Conservation (phyloP, 2,888 invertebrate species). For the Rotaria macrura region DNA sequence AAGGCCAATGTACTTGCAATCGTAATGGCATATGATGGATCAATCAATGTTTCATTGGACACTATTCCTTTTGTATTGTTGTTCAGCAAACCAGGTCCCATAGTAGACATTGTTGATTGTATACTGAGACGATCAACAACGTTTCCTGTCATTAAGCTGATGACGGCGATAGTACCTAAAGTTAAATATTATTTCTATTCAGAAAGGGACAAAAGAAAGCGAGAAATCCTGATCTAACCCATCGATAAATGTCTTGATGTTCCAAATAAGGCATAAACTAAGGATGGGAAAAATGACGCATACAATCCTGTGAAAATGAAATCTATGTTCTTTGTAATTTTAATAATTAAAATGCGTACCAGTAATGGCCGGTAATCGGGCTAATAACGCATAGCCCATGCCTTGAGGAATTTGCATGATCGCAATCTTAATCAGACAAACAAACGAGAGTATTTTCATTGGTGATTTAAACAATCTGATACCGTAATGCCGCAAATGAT, state of each 20-base stretch:
- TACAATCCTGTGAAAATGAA: neutral
- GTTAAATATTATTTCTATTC: neutral
- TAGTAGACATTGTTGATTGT: neutral
- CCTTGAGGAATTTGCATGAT: conserved; percentile 15
- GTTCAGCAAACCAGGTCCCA: neutral
- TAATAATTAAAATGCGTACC: neutral
- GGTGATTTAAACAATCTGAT: too few species aligned
- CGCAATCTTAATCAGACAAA: neutral
- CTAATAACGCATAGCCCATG: neutral
- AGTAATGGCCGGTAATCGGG: neutral
- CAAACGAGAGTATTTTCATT: neutral
- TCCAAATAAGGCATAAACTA: conserved; percentile 22
- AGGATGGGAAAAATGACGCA: neutral
- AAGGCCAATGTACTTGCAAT: conserved; percentile 18
- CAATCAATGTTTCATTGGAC: neutral
- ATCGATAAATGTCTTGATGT: conserved; percentile 23
- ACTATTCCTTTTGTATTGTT: neutral
- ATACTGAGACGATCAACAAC: neutral
- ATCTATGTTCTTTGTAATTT: neutral
- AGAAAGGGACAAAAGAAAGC: neutral
- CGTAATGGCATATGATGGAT: neutral
- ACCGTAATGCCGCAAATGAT: neutral
- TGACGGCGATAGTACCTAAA: conserved; percentile 6
- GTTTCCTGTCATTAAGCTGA: conserved; percentile 19
- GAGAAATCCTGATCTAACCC: neutral